Evolutionary conservation across 2,888 invertebrate genomes (phyloP), one percentile per base, ranked within the genome.

Genomic region (Scaptomyza polygonia): DNA sequence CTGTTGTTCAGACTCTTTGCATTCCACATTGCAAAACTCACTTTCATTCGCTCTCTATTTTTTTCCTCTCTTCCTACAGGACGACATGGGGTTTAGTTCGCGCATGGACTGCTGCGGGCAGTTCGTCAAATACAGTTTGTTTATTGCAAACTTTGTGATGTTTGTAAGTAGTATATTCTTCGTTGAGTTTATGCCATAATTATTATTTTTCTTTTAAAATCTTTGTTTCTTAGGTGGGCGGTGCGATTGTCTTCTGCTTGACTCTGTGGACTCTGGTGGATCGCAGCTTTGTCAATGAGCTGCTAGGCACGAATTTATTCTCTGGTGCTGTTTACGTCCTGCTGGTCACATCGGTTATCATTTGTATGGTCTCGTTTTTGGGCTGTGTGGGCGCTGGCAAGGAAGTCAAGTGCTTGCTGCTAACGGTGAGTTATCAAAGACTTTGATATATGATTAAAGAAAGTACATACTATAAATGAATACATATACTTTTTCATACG

Each of bases 301-400:
- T 98, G 65, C 93, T 97, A 74, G 97, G 97, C 64, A 97, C 96
- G 85, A 96, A 97, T 92, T 93, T 98, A 86, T 97, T 97, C 92
- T 94, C 96, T 52, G 97, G 97, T 27, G 95, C 97, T 0, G 95
- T 97, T 40, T 96, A 95, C 86, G 96, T 97, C 63, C 93, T 98
- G 70, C 94, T 97, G 52, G 95, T 95, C 21, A 96, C 96, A 65
- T 98, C 98, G 6, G 94, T 95, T 32, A 93, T 96, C 67, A 95
- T 97, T 67, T 94, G 96, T 84, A 89, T 98, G 70, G 94, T 98
- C 55, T 96, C 98, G 9, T 95, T 98, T 91, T 94, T 98, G 70
- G 98, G 98, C 61, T 98, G 98, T 92, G 94, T 97, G 88, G 98
- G 98, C 44, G 97, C 98, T n/a, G 95, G 96, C 45, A 96, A 96